phyloP scores from a whole-genome alignment of 2,888 invertebrate genomes.

The Zaprionus bogoriensis region DNA sequence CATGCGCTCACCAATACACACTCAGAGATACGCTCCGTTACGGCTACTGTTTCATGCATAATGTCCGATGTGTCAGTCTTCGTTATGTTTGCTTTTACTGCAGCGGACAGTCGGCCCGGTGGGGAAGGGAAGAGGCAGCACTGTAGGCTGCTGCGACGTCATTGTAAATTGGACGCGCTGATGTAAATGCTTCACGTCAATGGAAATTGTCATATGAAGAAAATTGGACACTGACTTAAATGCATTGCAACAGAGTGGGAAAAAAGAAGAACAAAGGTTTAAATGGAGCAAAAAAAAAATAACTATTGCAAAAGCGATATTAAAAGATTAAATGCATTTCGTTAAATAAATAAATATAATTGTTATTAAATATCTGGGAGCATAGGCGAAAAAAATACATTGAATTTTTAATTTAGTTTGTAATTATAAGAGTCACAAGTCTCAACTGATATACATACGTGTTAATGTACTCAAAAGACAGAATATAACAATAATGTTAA shows the following conservation, averaged over 20 bases:
- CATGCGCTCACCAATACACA: slow-evolving; percentile 3
- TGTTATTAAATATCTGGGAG: no score
- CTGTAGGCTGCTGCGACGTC: slow-evolving; percentile 15
- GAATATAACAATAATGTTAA: no score
- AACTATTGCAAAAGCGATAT: no score
- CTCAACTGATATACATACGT: no score
- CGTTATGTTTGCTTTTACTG: slow-evolving; percentile 24
- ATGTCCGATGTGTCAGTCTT: slow-evolving; percentile 44
- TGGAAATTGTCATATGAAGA: slow-evolving; percentile 41
- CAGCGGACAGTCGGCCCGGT: background rate
- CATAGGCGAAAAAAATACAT: no score
- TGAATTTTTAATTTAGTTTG: no score
- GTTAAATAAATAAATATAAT: no score
- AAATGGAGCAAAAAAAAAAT: no score
- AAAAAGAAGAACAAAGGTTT: no score
- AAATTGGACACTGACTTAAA: background rate
- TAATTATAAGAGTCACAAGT: no score
- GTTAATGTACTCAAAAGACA: no score
- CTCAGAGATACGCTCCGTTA: slow-evolving; percentile 8
- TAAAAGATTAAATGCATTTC: no score
- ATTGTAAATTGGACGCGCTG: slow-evolving; percentile 37
- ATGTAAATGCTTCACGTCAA: slow-evolving; percentile 36
- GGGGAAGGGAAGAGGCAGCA: background rate
- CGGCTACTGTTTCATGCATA: slow-evolving; percentile 26
- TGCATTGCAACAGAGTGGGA: background rate